Percentiles rank a stretch among this genome's conserved stretches.
Evolutionary conservation across 1,140 invertebrate species (phyloP).

Genomic region (Eumaeus atala): DNA sequence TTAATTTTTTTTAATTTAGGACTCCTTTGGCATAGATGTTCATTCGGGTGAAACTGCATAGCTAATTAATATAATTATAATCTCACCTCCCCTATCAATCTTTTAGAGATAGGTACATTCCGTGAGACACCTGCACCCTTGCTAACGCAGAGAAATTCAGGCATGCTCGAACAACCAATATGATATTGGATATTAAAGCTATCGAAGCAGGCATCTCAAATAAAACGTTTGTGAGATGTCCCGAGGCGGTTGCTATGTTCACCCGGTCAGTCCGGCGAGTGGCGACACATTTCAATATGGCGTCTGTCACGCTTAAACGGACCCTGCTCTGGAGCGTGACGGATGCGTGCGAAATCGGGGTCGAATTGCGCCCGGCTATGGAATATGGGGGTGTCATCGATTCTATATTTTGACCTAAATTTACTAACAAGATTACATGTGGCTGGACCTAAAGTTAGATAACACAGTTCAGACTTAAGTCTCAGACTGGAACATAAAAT

Average conservation of each 20-base stretch:
- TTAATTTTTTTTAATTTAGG: no score
- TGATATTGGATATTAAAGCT: conserved; percentile 40
- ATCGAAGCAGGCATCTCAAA: conserved; percentile 54
- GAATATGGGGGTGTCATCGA: not conserved
- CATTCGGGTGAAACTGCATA: not conserved
- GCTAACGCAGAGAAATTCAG: conserved; percentile 19
- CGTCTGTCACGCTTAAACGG: conserved; percentile 44
- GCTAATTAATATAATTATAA: no score
- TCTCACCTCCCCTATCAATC: no score
- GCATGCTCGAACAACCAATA: conserved; percentile 28
- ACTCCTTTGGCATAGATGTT: not conserved
- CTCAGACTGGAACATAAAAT: no score
- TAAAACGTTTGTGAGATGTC: conserved; percentile 35
- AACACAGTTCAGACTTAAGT: no score
- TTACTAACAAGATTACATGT: no score
- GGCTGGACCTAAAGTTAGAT: no score
- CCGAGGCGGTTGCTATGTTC: conserved; percentile 47
- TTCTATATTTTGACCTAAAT: not conserved
- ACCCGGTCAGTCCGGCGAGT: conserved; percentile 47
- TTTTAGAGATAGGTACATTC: no score
- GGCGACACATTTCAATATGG: conserved; percentile 63
- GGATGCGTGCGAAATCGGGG: conserved; percentile 44
- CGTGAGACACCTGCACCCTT: no score
- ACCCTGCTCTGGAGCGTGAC: conserved; percentile 39
- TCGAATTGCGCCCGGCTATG: conserved; percentile 20